Base-by-base conservation (phyloP, 1,140 invertebrate species). In the Drosophila truncata region DNA sequence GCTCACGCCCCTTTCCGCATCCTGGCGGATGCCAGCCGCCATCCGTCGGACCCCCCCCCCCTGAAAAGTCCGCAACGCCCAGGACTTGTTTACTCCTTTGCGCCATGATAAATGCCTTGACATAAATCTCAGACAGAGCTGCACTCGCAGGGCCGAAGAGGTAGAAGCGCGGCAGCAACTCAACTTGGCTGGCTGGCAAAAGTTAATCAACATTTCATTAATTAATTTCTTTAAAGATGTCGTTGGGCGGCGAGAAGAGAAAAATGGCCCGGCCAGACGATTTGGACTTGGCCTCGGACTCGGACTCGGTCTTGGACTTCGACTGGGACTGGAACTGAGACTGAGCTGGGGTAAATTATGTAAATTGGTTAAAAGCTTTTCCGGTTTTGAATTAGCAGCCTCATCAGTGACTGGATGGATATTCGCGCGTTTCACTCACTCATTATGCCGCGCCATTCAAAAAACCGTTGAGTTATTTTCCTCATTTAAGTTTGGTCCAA, bases 171-270 rank as follows among this genome's bases (percentile, higher is more conserved):
- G 14, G 33, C 29, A 18, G 66, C 37, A 54, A 60, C 35, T 59
- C 31, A 62, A 75, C 52, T 58, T 57, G 42, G 65, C 75, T 67
- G 88, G 60, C 80, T 91, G 86, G 86, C 86, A 91, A 91, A 91
- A 91, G 86, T 91, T 91, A 91, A 91, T 91, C 86, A 91, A 91
- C 86, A 91, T 91, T 91, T 91, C 86, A 91, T 91, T 91, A 91
- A 91, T 91, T 91, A 91, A 91, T 91, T 90, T 90, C 85, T 90
- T 90, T 90, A 90, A 90, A 88, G 82, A 90, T 90, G 85, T 90
- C 82, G 82, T 65, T 67, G 69, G 70, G 64, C 44, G 73, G 47
- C 58, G 23, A n/a, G 31, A 37, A 72, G 47, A 88, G 84, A 87
- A 88, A 88, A 87, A 87, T 87, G 77, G 70, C 74, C 66, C 14